phyloP scores from a whole-genome alignment of 2,113 vertebrate genomes.

The Eretmochelys imbricata region DNA sequence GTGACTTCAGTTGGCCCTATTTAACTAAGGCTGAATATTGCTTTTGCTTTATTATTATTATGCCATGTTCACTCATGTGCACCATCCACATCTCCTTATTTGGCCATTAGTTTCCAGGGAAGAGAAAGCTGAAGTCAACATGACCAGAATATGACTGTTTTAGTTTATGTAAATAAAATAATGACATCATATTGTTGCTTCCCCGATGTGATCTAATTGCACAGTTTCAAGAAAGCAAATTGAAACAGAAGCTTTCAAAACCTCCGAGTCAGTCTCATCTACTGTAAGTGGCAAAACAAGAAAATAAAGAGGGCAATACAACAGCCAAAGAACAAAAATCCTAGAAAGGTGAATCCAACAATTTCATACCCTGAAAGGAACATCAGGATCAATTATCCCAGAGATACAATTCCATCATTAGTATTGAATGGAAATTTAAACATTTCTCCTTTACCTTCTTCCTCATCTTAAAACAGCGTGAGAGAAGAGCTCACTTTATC shows the following conservation, averaged over 20 bases:
- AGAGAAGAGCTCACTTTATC: neutral
- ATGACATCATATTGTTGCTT: neutral
- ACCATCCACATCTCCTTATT: neutral
- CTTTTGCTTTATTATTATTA: neutral
- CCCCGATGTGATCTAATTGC: neutral
- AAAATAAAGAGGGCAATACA: neutral
- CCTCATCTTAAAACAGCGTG: neutral
- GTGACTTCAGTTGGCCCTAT: neutral
- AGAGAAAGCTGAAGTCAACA: conserved; percentile 16
- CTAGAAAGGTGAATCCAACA: neutral
- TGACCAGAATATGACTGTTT: conserved; percentile 2
- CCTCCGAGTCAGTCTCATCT: neutral
- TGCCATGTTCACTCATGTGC: conserved; percentile 45
- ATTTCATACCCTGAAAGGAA: conserved; percentile 20
- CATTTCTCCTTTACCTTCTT: neutral
- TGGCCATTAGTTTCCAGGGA: neutral
- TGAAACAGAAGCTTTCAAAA: conserved; percentile 52
- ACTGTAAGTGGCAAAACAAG: conserved; percentile 20
- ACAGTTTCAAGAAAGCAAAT: conserved; percentile 25
- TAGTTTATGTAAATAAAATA: conserved; percentile 29
- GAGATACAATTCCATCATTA: neutral
- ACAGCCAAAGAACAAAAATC: neutral
- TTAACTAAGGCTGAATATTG: neutral
- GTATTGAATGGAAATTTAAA: neutral
- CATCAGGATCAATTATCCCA: neutral